A percentile compares a stretch with the other conserved stretches of the same genome.
Conservation (phyloP, 2,888 invertebrate genomes). For the Clunio marinus region DNA sequence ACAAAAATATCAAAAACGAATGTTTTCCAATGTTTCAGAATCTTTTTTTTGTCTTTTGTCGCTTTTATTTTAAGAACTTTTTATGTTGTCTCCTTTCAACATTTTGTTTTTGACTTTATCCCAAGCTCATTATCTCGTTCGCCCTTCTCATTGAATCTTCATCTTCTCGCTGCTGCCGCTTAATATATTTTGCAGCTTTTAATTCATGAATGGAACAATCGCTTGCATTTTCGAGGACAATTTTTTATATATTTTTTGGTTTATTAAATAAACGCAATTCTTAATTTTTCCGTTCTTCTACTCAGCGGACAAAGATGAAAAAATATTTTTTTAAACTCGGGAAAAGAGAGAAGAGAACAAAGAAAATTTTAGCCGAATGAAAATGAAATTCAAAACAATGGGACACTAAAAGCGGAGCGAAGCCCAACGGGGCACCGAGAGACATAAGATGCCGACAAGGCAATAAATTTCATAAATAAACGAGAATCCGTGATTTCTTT, state of each 20-base stretch:
- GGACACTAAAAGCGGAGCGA: slow-evolving; percentile 21
- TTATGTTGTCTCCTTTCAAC: too few species aligned
- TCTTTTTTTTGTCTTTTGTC: not conserved
- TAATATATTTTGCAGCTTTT: not conserved
- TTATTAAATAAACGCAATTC: slow-evolving; percentile 14
- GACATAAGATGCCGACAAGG: slow-evolving; percentile 5
- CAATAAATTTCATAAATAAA: slow-evolving; percentile 21
- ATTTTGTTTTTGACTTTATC: not conserved
- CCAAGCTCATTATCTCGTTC: slow-evolving; percentile 20
- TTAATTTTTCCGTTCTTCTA: not conserved
- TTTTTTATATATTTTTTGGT: not conserved
- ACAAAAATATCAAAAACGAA: not conserved
- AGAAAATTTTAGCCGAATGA: slow-evolving; percentile 15
- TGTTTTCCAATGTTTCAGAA: too few species aligned
- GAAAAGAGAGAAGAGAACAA: not conserved
- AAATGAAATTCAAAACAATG: slow-evolving; percentile 22
- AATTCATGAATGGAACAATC: slow-evolving; percentile 22
- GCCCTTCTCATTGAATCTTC: slow-evolving; percentile 14
- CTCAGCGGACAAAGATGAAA: too few species aligned
- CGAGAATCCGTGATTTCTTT: slow-evolving; percentile 7
- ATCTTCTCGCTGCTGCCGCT: too few species aligned
- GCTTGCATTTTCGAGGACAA: not conserved
- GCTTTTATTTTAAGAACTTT: slow-evolving; percentile 17
- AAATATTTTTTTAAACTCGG: slow-evolving; percentile 5
- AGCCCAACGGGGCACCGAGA: not conserved